These are phyloP conservation scores for Temnothorax curvispinosus DNA, from an alignment of 1,140 invertebrate species.

Conservation along the genomic window DNA sequence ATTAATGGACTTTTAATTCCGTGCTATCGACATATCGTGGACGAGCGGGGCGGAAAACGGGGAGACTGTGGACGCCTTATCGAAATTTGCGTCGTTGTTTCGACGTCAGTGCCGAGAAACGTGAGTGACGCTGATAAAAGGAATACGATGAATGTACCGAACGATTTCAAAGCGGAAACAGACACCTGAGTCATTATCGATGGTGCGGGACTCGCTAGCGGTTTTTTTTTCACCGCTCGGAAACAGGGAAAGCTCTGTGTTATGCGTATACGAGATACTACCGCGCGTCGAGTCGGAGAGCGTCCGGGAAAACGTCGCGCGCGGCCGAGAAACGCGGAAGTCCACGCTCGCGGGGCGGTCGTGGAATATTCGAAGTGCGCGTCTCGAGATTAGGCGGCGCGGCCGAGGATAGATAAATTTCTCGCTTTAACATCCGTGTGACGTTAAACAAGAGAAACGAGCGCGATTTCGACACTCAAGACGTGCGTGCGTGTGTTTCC, in stretches of 20 bases:
- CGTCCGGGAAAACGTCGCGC: background rate
- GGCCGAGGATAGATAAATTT: background rate
- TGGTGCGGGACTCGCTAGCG: constrained; percentile 10
- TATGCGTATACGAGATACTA: background rate
- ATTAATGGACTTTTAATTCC: constrained; percentile 47
- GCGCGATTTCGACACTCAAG: background rate
- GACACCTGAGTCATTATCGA: constrained; percentile 18
- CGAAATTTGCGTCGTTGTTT: constrained; percentile 17
- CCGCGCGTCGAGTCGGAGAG: background rate
- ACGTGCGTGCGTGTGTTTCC: background rate
- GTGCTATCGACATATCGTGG: background rate
- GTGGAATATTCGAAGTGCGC: constrained; percentile 10
- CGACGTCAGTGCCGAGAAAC: background rate
- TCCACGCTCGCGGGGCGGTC: background rate
- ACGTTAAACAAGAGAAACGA: background rate
- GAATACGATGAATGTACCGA: background rate
- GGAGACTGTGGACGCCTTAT: constrained; percentile 1
- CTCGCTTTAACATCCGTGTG: background rate
- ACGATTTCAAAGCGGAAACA: background rate
- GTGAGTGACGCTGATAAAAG: background rate
- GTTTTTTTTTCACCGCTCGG: background rate
- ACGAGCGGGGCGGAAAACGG: background rate
- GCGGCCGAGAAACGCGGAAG: constrained; percentile 47
- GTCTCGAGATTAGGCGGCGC: background rate
- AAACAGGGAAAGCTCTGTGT: constrained; percentile 30